Percentiles rank a stretch among this genome's conserved stretches.
phyloP scores from a whole-genome alignment of 2,888 invertebrate genomes.

The Yponomeuta sedellus region DNA sequence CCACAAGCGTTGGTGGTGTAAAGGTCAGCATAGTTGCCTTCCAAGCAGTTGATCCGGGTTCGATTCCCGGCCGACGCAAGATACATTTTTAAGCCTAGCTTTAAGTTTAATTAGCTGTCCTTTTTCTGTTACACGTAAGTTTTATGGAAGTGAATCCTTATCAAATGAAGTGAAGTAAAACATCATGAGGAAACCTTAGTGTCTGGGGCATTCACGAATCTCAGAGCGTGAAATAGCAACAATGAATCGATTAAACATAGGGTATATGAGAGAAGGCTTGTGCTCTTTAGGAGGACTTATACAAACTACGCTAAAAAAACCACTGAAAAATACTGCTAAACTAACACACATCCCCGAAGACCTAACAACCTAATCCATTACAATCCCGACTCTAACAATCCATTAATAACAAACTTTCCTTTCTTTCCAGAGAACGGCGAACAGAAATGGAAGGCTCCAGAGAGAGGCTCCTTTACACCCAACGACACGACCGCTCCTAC shows the following conservation, averaged over 20 bases:
- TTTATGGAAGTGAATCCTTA: too few species aligned
- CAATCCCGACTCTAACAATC: background rate
- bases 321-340: background rate
- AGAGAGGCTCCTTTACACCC: constrained; percentile 59
- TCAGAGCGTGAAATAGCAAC: too few species aligned
- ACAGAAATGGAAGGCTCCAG: constrained; percentile 62
- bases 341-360: background rate
- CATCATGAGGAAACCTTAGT: too few species aligned
- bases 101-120: too few species aligned
- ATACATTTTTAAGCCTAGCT: background rate
- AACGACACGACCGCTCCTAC: constrained; percentile 43
- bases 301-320: background rate
- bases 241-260: too few species aligned
- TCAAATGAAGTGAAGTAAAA: too few species aligned
- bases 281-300: background rate
- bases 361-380: background rate
- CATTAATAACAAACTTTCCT: background rate
- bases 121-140: too few species aligned
- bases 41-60: constrained; percentile 46
- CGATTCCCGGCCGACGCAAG: constrained; percentile 28
- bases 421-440: background rate
- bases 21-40: constrained; percentile 49
- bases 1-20: constrained; percentile 52
- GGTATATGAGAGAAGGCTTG: too few species aligned
- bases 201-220: too few species aligned